phyloP scores from a whole-genome alignment of 30 jellyfish, hydroid and myxozoan species.

The Mastigias papua region DNA sequence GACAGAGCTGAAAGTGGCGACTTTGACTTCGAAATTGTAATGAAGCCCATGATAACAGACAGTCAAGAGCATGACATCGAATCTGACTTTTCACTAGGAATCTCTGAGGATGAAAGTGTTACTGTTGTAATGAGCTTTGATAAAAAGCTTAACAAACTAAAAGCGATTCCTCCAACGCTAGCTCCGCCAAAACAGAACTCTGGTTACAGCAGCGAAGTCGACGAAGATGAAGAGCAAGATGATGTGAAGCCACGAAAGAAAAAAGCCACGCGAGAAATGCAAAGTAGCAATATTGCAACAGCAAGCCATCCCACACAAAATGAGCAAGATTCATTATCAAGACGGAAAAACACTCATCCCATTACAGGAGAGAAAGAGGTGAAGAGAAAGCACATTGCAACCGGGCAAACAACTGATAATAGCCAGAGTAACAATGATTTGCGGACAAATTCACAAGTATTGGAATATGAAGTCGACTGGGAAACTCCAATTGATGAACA shows the following conservation, averaged over 20 bases:
- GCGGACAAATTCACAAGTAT: conserved; percentile 3
- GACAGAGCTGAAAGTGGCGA: not conserved
- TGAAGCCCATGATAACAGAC: conserved; percentile 48
- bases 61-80: conserved; percentile 32
- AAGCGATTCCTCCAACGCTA: conserved; percentile 8
- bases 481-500: conserved; percentile 55
- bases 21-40: conserved; percentile 46
- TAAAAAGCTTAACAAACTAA: conserved; percentile 25
- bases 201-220: conserved; percentile 72
- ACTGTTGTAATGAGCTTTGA: conserved; percentile 60
- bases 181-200: conserved; percentile 39
- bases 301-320: not conserved
- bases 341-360: not conserved
- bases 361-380: not conserved
- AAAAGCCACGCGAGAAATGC: not conserved
- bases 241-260: conserved; percentile 6
- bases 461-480: conserved; percentile 75
- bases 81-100: conserved; percentile 54
- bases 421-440: not conserved
- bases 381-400: not conserved
- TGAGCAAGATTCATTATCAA: not conserved
- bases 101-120: conserved; percentile 67
- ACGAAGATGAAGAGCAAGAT: conserved; percentile 50
- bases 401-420: not conserved
- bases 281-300: not conserved